phyloP scores from a whole-genome alignment of 2,797 vertebrate species.

The Meriones psammophilus region DNA sequence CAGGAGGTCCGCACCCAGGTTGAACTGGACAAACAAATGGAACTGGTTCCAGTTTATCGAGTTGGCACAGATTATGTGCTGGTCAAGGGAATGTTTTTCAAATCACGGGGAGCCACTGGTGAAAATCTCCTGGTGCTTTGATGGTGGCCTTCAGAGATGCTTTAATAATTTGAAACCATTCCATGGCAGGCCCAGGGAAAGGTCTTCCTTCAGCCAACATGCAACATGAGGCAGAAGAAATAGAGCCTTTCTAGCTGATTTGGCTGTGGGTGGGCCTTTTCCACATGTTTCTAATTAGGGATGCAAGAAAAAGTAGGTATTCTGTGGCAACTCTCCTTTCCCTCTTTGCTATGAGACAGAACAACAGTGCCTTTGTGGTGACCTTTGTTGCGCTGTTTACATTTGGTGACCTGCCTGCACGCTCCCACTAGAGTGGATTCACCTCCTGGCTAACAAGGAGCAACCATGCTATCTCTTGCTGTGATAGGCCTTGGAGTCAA shows the following conservation, averaged over 20 bases:
- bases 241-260: constrained; percentile 67
- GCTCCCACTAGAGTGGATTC: constrained; percentile 57
- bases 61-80: constrained; percentile 62
- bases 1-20: constrained; percentile 39
- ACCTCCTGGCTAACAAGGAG: constrained; percentile 66
- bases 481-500: background rate
- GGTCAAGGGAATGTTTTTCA: constrained; percentile 74
- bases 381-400: constrained; percentile 77
- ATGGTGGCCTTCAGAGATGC: constrained; percentile 72
- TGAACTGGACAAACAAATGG: constrained; percentile 64
- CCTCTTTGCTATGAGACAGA: constrained; percentile 73
- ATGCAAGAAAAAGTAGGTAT: constrained; percentile 74
- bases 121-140: constrained; percentile 75
- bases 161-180: constrained; percentile 77
- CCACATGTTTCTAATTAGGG: constrained; percentile 82
- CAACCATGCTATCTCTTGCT: constrained; percentile 61
- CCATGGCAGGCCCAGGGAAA: constrained; percentile 66
- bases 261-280: constrained; percentile 80
- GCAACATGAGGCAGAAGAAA: constrained; percentile 77
- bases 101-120: constrained; percentile 63
- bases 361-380: constrained; percentile 75
- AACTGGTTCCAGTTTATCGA: constrained; percentile 67
- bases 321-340: constrained; percentile 71
- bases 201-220: constrained; percentile 67
- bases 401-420: constrained; percentile 71